These are phyloP conservation scores for Anhinga rufa DNA, from an alignment of 2,113 vertebrate species.

Conservation along the genomic window DNA sequence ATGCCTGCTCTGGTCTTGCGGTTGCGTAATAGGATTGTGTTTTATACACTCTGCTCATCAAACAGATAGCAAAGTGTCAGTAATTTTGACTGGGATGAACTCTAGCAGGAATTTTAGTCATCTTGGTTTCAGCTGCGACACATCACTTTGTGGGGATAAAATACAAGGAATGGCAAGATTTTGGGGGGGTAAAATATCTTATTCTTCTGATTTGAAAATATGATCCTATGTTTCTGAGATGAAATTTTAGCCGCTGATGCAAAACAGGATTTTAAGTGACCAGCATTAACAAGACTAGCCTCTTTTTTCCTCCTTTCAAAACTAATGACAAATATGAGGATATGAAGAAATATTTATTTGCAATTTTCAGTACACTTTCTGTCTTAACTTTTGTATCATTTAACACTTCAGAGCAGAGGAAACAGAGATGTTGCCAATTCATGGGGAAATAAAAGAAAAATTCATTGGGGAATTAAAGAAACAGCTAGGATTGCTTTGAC, in stretches of 20 bases:
- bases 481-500: background rate
- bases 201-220: background rate
- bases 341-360: background rate
- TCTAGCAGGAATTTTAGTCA: background rate
- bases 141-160: background rate
- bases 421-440: background rate
- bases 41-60: background rate
- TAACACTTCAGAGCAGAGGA: background rate
- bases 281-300: background rate
- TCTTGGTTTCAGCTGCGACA: background rate
- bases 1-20: background rate
- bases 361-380: background rate
- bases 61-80: background rate
- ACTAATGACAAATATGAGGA: background rate
- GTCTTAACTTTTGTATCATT: background rate
- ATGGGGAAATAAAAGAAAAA: background rate
- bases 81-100: background rate
- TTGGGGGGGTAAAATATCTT: rapidly evolving
- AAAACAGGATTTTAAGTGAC: background rate
- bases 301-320: background rate
- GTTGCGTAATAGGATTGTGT: background rate
- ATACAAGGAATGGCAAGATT: background rate
- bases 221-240: background rate
- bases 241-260: background rate
- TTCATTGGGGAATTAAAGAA: background rate